A percentile compares a stretch with the other conserved stretches of the same genome.
Conservation (phyloP, 2,888 invertebrate genomes). For the Cantharis lateralis region DNA sequence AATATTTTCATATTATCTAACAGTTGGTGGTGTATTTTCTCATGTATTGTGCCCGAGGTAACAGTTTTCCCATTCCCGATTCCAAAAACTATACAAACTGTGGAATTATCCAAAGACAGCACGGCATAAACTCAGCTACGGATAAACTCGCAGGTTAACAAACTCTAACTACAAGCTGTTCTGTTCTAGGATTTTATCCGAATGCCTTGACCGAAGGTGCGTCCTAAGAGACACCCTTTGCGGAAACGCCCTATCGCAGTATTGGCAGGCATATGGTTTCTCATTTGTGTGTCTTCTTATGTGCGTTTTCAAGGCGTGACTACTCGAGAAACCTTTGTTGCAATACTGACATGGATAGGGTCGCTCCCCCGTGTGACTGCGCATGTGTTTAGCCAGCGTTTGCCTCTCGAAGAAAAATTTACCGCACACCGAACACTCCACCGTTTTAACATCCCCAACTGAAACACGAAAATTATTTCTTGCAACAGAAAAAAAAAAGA, state of each 20-base stretch:
- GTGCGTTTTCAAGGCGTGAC: conserved; percentile 8
- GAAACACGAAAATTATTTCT: background rate
- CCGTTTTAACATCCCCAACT: conserved; percentile 1
- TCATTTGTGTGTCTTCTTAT: conserved; percentile 7
- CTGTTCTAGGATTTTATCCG: background rate
- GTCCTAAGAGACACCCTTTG: conserved; percentile 4
- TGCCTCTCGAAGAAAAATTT: background rate
- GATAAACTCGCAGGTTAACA: no score
- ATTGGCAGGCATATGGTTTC: background rate
- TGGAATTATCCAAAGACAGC: background rate
- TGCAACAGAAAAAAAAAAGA: background rate
- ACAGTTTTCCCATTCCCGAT: background rate
- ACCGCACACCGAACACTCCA: background rate
- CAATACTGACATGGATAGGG: conserved; percentile 9
- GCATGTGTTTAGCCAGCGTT: conserved; percentile 3
- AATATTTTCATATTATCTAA: background rate
- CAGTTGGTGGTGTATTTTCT: background rate
- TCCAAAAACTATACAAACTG: background rate
- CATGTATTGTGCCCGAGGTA: background rate
- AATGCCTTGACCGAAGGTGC: conserved; percentile 1
- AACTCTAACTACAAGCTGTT: background rate
- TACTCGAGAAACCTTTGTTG: conserved; percentile 3
- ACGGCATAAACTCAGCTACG: background rate
- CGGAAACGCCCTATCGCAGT: conserved; percentile 1
- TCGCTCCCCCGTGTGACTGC: conserved; percentile 7